Base-by-base conservation (phyloP, 2,797 vertebrate species). In the Chaetodon trifasciatus region DNA sequence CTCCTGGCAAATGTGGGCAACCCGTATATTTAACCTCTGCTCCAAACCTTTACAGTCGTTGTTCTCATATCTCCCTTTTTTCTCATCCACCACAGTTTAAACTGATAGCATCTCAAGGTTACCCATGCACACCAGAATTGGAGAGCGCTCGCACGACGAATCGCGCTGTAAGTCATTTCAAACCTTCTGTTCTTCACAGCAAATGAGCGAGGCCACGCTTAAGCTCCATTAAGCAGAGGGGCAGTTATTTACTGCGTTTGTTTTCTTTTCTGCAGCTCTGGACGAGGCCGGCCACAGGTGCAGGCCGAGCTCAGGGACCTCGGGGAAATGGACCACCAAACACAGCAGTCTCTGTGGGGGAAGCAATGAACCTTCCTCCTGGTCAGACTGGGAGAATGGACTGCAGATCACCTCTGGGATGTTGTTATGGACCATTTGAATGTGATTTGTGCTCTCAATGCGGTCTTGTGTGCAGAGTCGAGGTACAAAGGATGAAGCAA, bases 1-100 rank as follows among this genome's bases (percentile, higher is more conserved):
- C 86, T 84, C 75, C 77, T 46, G 17, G 57, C 49, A 53, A 82
- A 91, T 92, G 93, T 86, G 91, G 91, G 90, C 81, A 74, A 79
- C 93, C 91, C 85, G 82, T 86, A 93, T 89, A 86, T 91, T 91
- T 88, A 93, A 93, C 88, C 91, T 90, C 72, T 78, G 72, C 88
- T 70, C 78, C 87, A 89, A 90, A 84, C 79, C 81, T 83, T 80
- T 84, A 57, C 80, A 80, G 75, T 78, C 67, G 16, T 15, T 46
- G 56, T 78, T 69, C 76, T 86, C 78, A 76, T 79, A 70, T 76
- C 82, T 74, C 42, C 39, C 47, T 57, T 70, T 44, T 57, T 62
- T 61, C 60, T 58, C n/a, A 32, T 23, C 50, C 78, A 24, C 73
- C 8, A 39, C 76, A 60, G 64, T 88, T 90, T 62, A 67, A 68